Conservation (phyloP, 2,113 vertebrate species). For the Mesembrinibis cayennensis region DNA sequence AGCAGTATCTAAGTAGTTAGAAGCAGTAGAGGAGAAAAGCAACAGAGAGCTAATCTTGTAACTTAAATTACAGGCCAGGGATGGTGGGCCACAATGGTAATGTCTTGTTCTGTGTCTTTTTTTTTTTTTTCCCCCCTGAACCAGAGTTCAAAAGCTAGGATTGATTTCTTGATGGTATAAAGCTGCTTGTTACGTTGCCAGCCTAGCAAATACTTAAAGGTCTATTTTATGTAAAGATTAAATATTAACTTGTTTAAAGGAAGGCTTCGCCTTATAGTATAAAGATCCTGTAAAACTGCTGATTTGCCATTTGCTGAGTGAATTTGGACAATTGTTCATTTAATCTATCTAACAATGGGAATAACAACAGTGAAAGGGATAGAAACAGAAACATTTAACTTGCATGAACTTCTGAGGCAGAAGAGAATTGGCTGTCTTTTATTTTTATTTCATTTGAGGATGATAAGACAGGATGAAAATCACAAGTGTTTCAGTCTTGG, state of each 20-base stretch:
- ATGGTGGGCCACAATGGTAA: no score
- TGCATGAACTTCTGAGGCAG: neutral
- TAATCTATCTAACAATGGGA: neutral
- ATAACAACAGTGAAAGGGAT: neutral
- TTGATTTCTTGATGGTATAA: neutral
- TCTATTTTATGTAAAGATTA: neutral
- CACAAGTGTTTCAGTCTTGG: neutral
- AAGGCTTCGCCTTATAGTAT: neutral
- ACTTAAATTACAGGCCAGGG: neutral
- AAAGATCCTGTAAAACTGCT: neutral
- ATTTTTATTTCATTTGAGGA: neutral
- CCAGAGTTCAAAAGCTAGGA: neutral
- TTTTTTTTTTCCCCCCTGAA: neutral
- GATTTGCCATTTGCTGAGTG: neutral
- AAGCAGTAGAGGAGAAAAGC: neutral
- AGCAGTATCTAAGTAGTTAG: neutral
- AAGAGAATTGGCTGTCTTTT: neutral
- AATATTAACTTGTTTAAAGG: neutral
- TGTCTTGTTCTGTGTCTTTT: accelerated
- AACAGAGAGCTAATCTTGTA: neutral
- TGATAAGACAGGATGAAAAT: neutral
- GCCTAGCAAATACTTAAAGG: neutral
- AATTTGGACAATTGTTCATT: neutral
- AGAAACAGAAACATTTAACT: neutral
- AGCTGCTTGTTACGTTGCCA: neutral